phyloP scores from a whole-genome alignment of 1,140 invertebrate species.

The Caerostris darwini region DNA sequence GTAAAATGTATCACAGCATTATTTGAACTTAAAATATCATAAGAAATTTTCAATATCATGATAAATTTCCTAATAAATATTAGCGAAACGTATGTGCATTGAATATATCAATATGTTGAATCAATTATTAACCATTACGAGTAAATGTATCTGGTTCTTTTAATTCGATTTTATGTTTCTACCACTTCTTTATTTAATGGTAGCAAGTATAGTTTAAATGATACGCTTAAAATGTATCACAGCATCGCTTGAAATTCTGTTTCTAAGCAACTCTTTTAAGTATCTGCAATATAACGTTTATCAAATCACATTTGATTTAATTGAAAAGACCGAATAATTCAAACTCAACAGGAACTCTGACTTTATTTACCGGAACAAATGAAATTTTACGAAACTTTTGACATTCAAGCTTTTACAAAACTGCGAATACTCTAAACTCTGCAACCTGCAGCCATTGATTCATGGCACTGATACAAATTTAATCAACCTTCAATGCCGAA shows the following conservation, averaged over 20 bases:
- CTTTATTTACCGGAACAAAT: constrained; percentile 7
- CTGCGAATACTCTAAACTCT: not conserved
- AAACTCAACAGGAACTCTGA: not conserved
- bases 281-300: not conserved
- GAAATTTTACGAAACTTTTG: constrained; percentile 32
- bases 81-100: too few species aligned
- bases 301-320: not conserved
- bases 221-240: not conserved
- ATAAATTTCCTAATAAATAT: too few species aligned
- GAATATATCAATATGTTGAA: too few species aligned
- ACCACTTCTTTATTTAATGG: not conserved
- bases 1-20: too few species aligned
- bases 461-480: not conserved
- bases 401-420: not conserved
- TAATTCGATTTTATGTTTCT: too few species aligned
- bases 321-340: not conserved
- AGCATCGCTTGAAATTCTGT: not conserved
- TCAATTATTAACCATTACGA: too few species aligned
- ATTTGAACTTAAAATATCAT: too few species aligned
- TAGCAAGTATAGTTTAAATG: not conserved
- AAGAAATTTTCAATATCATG: too few species aligned
- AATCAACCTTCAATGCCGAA: not conserved
- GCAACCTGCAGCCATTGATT: not conserved
- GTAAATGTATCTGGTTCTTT: too few species aligned
- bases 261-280: not conserved